Evolutionary conservation across 2,797 vertebrate genomes (phyloP), one percentile per base, ranked within the genome.

Genomic region (Novumbra hubbsi): DNA sequence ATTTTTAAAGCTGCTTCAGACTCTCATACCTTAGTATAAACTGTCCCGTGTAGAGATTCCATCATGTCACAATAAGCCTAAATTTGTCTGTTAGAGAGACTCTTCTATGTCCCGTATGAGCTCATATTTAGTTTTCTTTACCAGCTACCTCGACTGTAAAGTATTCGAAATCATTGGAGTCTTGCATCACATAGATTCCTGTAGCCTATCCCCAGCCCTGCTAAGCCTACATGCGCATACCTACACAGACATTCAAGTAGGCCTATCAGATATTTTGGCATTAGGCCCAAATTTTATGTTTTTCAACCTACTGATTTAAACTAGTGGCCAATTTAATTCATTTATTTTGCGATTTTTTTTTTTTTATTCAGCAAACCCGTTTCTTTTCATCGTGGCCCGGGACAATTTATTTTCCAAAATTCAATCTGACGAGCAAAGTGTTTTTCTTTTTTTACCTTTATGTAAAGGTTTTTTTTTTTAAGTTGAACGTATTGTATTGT

Each of bases 121-220:
- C 83, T 91, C 74, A 24, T 87, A 81, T 90, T 90, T 88, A 92
- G 87, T 91, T 93, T 92, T 93, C 87, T 88, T 89, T 90, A 92
- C 94, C 95, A 96, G 95, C 97, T 98, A 98, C 96, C 97, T 98
- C 97, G 95, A 94, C 94, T 93, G 86, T 91, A 92, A 94, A 95
- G 95, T 94, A 91, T 96, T 95, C 90, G 78, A 79, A 75, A 89
- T 83, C 86, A 86, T 83, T 87, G 86, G 81, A 78, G 84, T 81
- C 64, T 70, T 81, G 89, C 84, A 84, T 77, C 55, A 71, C 75
- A 77, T 75, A 81, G 72, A 79, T 79, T 80, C 41, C 41, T 45
- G 76, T 65, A 65, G 30, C 30, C 6, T 34, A 30, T 65, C 62
- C 60, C 28, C 28, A 30, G 32, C 9, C 48, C 68, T 34, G 68